phyloP scores from a whole-genome alignment of 2,888 invertebrate species.

The Amorpha juglandis region DNA sequence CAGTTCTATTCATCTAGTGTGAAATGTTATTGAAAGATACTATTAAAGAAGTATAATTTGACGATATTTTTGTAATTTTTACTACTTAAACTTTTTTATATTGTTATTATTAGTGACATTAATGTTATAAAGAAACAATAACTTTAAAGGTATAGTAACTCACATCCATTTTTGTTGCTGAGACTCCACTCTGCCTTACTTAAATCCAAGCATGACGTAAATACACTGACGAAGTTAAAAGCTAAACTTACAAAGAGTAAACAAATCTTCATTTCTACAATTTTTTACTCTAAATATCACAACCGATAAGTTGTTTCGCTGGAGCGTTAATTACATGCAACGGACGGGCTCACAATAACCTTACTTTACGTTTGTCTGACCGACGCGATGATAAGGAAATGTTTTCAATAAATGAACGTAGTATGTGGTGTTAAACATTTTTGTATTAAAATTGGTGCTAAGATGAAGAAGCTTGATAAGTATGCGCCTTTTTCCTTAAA shows the following conservation, averaged over 20 bases:
- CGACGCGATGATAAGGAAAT: constrained; percentile 15
- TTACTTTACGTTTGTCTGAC: constrained; percentile 1
- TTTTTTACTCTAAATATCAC: background rate
- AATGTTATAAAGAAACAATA: background rate
- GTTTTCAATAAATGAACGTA: constrained; percentile 1
- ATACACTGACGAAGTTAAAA: constrained; percentile 19
- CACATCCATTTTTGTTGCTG: constrained; percentile 69
- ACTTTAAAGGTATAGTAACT: too few species aligned
- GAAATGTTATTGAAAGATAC: too few species aligned
- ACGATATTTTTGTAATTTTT: too few species aligned
- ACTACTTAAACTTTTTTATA: too few species aligned
- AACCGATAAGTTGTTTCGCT: background rate
- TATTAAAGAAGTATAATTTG: too few species aligned
- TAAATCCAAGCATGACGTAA: constrained; percentile 40
- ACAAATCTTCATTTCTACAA: constrained; percentile 27
- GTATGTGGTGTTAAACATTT: background rate
- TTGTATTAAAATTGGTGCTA: background rate
- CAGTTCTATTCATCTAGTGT: too few species aligned
- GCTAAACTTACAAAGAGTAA: constrained; percentile 36
- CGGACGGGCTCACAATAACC: background rate
- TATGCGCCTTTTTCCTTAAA: too few species aligned
- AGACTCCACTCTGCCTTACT: constrained; percentile 57
- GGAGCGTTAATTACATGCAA: constrained; percentile 1
- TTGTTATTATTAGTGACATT: too few species aligned
- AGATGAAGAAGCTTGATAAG: too few species aligned